Evolutionary conservation across 1,140 invertebrate species (phyloP).

Genomic region (Drosophila lini): DNA sequence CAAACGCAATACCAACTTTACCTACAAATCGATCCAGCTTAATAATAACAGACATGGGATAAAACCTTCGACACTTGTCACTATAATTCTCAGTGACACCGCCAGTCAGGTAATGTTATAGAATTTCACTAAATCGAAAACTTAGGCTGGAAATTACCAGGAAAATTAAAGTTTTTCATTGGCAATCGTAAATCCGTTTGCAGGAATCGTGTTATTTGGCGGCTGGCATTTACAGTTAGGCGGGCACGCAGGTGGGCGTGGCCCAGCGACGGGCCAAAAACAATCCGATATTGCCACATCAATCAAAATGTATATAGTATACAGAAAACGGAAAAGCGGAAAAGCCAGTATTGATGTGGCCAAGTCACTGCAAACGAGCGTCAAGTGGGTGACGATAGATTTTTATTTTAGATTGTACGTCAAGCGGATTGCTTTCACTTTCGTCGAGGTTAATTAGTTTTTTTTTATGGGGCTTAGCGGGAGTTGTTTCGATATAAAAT

Average conservation of each 20-base stretch:
- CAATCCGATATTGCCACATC: conserved; percentile 61
- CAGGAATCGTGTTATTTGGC: conserved; percentile 39
- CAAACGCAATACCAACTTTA: neutral
- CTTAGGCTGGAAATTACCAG: conserved; percentile 13
- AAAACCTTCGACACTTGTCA: conserved; percentile 5
- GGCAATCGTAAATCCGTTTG: conserved; percentile 38
- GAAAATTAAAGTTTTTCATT: conserved; percentile 34
- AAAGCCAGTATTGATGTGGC: conserved; percentile 28
- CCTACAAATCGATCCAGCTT: neutral
- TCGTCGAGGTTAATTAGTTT: conserved; percentile 39
- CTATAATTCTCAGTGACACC: conserved; percentile 3
- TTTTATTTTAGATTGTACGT: conserved; percentile 42
- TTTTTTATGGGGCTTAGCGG: conserved; percentile 2
- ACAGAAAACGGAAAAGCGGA: neutral
- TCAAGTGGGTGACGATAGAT: conserved; percentile 59
- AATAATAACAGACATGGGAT: neutral
- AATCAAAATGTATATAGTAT: conserved; percentile 38
- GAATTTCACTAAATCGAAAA: conserved; percentile 5
- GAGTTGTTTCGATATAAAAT: neutral
- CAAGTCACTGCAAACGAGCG: conserved; percentile 48
- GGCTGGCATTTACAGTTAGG: conserved; percentile 33
- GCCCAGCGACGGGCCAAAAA: conserved; percentile 11
- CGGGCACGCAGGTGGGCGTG: conserved; percentile 55
- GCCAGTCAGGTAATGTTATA: conserved; percentile 6
- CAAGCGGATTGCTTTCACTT: conserved; percentile 31